These are phyloP conservation scores for Aspiorhynchus laticeps DNA, from an alignment of 2,113 vertebrate genomes.

Conservation along the genomic window DNA sequence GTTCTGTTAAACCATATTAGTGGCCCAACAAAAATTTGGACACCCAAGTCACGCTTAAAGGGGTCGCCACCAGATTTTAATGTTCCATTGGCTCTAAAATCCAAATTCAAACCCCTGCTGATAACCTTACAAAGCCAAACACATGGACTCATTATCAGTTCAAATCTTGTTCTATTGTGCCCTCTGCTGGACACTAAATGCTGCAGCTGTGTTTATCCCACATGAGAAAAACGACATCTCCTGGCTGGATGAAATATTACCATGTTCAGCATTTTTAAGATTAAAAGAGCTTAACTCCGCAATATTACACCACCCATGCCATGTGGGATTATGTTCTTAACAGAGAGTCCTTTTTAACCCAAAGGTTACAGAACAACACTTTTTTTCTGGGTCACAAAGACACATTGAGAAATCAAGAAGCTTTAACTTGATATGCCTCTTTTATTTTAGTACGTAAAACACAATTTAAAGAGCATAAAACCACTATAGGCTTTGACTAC, in stretches of 20 bases:
- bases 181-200: slow-evolving; percentile 31
- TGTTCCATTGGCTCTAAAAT: background rate
- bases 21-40: background rate
- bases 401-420: background rate
- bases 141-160: background rate
- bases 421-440: background rate
- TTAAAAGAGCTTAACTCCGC: slow-evolving; percentile 33
- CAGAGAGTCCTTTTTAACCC: slow-evolving; percentile 5
- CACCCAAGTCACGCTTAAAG: background rate
- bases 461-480: background rate
- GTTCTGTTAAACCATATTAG: background rate
- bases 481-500: background rate
- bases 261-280: slow-evolving; percentile 12
- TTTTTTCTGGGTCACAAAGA: slow-evolving; percentile 21
- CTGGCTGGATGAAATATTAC: slow-evolving; percentile 22
- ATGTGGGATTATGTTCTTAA: slow-evolving; percentile 48
- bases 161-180: slow-evolving; percentile 16
- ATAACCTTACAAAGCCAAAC: background rate
- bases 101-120: background rate
- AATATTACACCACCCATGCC: slow-evolving; percentile 26
- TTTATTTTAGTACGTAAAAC: background rate
- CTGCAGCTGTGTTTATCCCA: background rate
- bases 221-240: slow-evolving; percentile 14
- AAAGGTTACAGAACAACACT: slow-evolving; percentile 5
- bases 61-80: background rate